Base-by-base conservation (phyloP, 2,888 invertebrate species). In the Caenorhabditis sp. region DNA sequence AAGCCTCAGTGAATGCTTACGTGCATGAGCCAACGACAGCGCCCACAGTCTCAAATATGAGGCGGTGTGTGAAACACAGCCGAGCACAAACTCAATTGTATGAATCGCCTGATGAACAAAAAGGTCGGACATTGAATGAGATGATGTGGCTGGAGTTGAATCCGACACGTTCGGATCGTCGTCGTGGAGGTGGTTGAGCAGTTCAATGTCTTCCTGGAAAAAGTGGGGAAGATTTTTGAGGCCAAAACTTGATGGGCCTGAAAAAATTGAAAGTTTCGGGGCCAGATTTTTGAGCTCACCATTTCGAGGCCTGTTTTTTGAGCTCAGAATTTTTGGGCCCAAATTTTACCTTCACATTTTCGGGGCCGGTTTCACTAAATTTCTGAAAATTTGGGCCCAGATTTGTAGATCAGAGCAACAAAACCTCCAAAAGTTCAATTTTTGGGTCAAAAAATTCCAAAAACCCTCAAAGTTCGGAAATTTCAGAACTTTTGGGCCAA, bases 21-120 rank as follows among this genome's bases (percentile, higher is more conserved):
- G 96, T 73, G 97, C 95, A 91, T 99, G 97, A 86, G 97, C 97
- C 64, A 99, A 91, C 65, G 96, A 96, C 73, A 99, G 91, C 79
- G 97, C 97, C 97, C 97, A 99, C 83, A 99, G 91, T 81, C 97
- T 95, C 77, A 99, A 92, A 90, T 99, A 99, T 0, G 97, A 97
- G 36, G 97, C 97, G 23, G 97, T 97, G 90, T 99, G 97, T 2
- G 97, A 97, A 43, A 99, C 94, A 78, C 95, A 96, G 67, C 97
- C 97, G 83, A 99, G 91, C 80, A 97, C 97, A 89, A 94, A 97
- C 90, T 97, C 97, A 88, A 97, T 97, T 0, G 97, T 97, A 90
- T 97, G 97, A 89, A 97, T 97, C 10, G 93, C 94, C 90, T 80
- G 66, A 26, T 75, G 75, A 27, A 75, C 69, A 43, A 69, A 62